Percentiles rank a stretch among this genome's conserved stretches.
Conservation (phyloP, 2,888 invertebrate species). For the Leptogaster cylindrica region DNA sequence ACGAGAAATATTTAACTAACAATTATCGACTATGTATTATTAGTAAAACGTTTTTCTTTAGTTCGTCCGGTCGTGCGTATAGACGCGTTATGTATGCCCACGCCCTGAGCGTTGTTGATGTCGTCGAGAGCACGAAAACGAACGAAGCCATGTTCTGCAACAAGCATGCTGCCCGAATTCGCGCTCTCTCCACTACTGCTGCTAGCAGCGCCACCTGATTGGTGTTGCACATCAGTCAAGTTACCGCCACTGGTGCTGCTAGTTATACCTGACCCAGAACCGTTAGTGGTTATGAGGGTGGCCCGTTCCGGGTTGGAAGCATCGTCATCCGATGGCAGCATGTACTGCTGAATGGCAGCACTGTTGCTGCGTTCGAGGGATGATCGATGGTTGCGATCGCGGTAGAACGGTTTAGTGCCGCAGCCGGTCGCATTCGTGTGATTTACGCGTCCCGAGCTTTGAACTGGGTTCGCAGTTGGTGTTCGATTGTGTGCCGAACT, state of each 20-base stretch:
- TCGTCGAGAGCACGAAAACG: conserved; percentile 78
- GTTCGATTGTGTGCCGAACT: conserved; percentile 49
- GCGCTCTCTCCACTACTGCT: conserved; percentile 64
- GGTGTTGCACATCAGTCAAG: conserved; percentile 47
- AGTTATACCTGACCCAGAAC: conserved; percentile 47
- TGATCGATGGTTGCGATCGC: conserved; percentile 41
- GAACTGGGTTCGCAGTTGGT: conserved; percentile 42
- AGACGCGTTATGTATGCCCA: conserved; percentile 53
- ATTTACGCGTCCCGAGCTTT: conserved; percentile 32
- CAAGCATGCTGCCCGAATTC: conserved; percentile 76
- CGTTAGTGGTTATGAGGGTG: conserved; percentile 53
- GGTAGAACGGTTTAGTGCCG: conserved; percentile 1
- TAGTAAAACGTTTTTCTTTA: conserved; percentile 50
- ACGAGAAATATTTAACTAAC: conserved; percentile 22
- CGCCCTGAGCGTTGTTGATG: conserved; percentile 52
- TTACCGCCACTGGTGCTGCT: conserved; percentile 49
- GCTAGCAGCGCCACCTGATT: conserved; percentile 54
- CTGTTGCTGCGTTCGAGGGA: conserved; percentile 50
- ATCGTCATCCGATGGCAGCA: conserved; percentile 53
- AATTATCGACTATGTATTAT: conserved; percentile 51
- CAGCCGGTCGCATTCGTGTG: conserved; percentile 28
- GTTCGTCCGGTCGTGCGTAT: conserved; percentile 49
- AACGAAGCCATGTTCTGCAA: conserved; percentile 89
- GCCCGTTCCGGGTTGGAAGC: conserved; percentile 55
- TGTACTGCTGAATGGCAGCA: conserved; percentile 47